Conservation (phyloP, 2,113 vertebrate genomes). For the Craseonycteris thonglongyai region DNA sequence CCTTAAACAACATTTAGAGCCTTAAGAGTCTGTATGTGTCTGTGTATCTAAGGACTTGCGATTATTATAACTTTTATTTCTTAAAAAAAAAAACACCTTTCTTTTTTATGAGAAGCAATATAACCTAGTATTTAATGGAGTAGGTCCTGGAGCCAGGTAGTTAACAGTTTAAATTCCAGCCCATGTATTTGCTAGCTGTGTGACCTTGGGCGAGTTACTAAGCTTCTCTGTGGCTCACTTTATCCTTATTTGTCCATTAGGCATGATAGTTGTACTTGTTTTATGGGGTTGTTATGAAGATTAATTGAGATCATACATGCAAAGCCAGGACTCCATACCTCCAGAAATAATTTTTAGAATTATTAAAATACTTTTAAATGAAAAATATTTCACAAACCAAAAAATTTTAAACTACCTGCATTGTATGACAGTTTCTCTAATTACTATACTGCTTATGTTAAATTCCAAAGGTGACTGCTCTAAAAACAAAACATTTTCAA, state of each 20-base stretch:
- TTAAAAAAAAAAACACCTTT: background rate
- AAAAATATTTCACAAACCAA: background rate
- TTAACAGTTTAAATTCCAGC: slow-evolving; percentile 7
- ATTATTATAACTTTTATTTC: background rate
- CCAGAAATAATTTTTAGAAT: background rate
- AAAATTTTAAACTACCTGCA: background rate
- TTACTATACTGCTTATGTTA: background rate
- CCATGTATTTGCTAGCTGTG: background rate
- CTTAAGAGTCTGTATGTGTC: background rate
- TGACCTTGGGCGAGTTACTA: background rate
- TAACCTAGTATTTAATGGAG: background rate
- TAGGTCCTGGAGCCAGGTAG: background rate
- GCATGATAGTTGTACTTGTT: background rate
- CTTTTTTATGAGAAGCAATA: background rate
- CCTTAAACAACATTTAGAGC: background rate
- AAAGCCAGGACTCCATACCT: background rate
- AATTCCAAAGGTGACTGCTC: no score
- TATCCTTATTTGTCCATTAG: background rate
- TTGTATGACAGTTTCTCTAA: background rate
- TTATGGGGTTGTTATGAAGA: background rate
- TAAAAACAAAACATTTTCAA: no score
- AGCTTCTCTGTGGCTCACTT: background rate
- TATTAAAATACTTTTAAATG: background rate
- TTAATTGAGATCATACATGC: background rate
- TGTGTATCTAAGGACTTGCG: background rate